A percentile compares a stretch with the other conserved stretches of the same genome.
phyloP scores from a whole-genome alignment of 2,888 invertebrate species.

The Tromatobia lineatoria region DNA sequence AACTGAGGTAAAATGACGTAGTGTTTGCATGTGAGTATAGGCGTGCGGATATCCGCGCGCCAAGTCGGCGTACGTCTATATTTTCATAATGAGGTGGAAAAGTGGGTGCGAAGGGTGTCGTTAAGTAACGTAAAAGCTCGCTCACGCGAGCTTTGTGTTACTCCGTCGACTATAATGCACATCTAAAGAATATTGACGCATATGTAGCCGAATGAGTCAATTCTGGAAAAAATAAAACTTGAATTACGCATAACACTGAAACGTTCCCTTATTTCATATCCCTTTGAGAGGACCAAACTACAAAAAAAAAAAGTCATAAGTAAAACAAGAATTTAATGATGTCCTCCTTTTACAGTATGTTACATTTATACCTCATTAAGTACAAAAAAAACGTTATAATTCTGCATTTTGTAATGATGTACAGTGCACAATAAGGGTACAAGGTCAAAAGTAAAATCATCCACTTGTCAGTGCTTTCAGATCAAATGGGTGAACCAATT shows the following conservation, averaged over 20 bases:
- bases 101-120: conserved; percentile 57
- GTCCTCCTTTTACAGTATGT: no score
- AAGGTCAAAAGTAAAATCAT: no score
- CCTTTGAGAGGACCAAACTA: no score
- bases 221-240: conserved; percentile 26
- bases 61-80: conserved; percentile 37
- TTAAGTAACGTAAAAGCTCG: conserved; percentile 54
- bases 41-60: background rate
- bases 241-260: background rate
- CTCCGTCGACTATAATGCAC: conserved; percentile 12
- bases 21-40: background rate
- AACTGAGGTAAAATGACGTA: conserved; percentile 10
- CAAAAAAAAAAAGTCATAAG: no score
- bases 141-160: conserved; percentile 39
- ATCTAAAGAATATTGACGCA: background rate
- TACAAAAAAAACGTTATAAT: no score
- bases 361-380: no score
- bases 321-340: no score
- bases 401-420: no score
- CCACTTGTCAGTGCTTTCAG: no score
- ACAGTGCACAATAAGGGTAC: no score
- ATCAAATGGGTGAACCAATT: no score
- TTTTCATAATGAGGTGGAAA: conserved; percentile 61
- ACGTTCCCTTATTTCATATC: background rate
- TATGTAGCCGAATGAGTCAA: conserved; percentile 52